These are phyloP conservation scores for Zeugodacus cucurbitae DNA, from an alignment of 1,140 invertebrate species.

Conservation along the genomic window DNA sequence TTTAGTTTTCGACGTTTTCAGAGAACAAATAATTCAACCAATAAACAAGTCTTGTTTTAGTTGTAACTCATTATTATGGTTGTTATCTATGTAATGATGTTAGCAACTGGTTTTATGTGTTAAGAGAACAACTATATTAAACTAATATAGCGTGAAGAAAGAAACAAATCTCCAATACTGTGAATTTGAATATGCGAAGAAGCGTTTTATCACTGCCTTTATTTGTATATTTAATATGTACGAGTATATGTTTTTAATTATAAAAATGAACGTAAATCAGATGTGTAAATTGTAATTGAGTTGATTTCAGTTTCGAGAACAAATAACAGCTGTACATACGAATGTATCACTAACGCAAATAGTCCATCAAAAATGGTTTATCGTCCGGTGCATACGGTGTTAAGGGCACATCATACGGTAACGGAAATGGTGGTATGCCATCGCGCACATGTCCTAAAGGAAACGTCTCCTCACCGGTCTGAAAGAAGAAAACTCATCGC, in stretches of 20 bases:
- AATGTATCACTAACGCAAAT: slow-evolving; percentile 50
- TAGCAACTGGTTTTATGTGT: background rate
- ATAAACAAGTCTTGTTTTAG: too few relatives aligned
- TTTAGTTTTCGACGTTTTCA: too few relatives aligned
- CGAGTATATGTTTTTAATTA: background rate
- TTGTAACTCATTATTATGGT: background rate
- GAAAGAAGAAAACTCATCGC: background rate
- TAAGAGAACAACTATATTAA: too few relatives aligned
- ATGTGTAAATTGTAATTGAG: background rate
- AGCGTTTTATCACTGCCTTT: background rate
- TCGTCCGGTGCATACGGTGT: slow-evolving; percentile 73
- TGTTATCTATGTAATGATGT: background rate
- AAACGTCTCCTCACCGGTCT: slow-evolving; percentile 64
- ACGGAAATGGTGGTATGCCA: slow-evolving; percentile 70
- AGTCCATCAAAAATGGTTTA: slow-evolving; percentile 70
- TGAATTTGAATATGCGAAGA: background rate
- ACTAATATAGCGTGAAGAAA: background rate
- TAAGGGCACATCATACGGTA: slow-evolving; percentile 85
- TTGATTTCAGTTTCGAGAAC: background rate
- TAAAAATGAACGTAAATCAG: background rate
- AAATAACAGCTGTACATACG: background rate
- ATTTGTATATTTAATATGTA: background rate
- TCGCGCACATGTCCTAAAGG: slow-evolving; percentile 63
- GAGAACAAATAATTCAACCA: too few relatives aligned
- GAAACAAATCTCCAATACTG: background rate